Percentiles rank a stretch among this genome's conserved stretches.
Evolutionary conservation across 1,140 invertebrate species (phyloP).

Genomic region (Drosophila sucinea): DNA sequence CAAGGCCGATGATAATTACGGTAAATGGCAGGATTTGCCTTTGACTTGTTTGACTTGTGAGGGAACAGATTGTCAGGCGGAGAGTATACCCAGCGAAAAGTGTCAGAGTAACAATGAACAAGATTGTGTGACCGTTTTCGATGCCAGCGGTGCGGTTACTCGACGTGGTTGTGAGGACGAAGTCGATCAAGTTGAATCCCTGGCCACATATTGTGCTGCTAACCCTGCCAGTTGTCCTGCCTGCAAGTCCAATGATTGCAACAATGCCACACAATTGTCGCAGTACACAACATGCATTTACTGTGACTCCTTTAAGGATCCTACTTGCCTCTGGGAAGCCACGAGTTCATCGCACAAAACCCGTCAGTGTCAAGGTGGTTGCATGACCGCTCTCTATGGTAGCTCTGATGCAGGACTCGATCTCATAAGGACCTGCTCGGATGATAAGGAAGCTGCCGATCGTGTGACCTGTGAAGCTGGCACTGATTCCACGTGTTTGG

Average conservation of each 20-base stretch:
- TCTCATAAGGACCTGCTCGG: slow-evolving; percentile 69
- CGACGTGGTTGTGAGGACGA: slow-evolving; percentile 66
- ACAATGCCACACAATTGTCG: slow-evolving; percentile 44
- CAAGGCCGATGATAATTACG: slow-evolving; percentile 62
- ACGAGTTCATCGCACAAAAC: slow-evolving; percentile 37
- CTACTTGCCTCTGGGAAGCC: slow-evolving; percentile 54
- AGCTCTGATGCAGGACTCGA: slow-evolving; percentile 52
- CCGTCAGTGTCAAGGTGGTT: slow-evolving; percentile 68
- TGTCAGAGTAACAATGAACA: slow-evolving; percentile 71
- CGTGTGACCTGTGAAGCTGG: slow-evolving; percentile 45
- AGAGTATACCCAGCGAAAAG: slow-evolving; percentile 17
- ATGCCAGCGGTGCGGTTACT: slow-evolving; percentile 39
- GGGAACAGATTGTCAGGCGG: slow-evolving; percentile 38
- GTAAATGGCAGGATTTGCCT: slow-evolving; percentile 78
- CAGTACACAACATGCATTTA: slow-evolving; percentile 70
- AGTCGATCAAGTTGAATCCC: slow-evolving; percentile 31
- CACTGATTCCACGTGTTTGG: slow-evolving; percentile 44
- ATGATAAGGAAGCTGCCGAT: slow-evolving; percentile 68
- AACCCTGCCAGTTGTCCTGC: slow-evolving; percentile 50
- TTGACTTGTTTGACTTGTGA: slow-evolving; percentile 60
- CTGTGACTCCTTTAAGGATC: slow-evolving; percentile 65
- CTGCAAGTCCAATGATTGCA: slow-evolving; percentile 78
- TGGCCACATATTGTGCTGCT: slow-evolving; percentile 42
- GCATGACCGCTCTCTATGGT: slow-evolving; percentile 73
- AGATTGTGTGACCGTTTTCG: slow-evolving; percentile 73